phyloP scores from a whole-genome alignment of 2,888 invertebrate genomes.

The Drosophila conformis region DNA sequence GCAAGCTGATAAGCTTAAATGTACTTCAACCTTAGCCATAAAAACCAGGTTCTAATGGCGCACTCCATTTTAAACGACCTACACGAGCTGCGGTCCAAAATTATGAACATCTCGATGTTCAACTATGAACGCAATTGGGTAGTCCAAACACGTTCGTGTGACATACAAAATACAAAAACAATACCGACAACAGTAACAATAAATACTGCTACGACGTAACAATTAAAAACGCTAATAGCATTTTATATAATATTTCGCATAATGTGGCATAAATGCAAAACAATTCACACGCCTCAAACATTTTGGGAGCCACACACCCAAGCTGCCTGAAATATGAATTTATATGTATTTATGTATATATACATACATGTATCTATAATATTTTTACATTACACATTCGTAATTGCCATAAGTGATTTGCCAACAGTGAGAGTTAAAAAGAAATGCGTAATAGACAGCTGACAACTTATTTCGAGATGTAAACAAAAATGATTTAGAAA shows the following conservation, averaged over 20 bases:
- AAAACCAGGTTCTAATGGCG: constrained; percentile 19
- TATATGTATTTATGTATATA: constrained; percentile 1
- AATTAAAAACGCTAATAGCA: constrained; percentile 75
- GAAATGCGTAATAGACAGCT: constrained; percentile 55
- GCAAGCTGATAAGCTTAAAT: background rate
- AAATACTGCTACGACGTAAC: constrained; percentile 59
- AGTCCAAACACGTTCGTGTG: constrained; percentile 53
- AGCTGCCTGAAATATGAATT: constrained; percentile 9
- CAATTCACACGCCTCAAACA: constrained; percentile 64
- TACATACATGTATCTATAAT: background rate
- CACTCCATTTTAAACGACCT: constrained; percentile 8
- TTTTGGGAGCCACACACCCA: constrained; percentile 56
- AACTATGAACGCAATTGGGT: constrained; percentile 31
- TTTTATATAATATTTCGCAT: constrained; percentile 65
- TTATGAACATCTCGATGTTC: constrained; percentile 9
- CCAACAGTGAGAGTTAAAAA: constrained; percentile 42
- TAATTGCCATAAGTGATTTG: constrained; percentile 41
- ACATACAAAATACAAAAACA: constrained; percentile 45
- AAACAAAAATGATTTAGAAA: constrained; percentile 26
- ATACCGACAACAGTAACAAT: constrained; percentile 16
- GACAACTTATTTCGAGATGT: constrained; percentile 27
- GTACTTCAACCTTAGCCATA: background rate
- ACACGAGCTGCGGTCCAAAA: constrained; percentile 14
- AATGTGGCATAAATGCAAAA: constrained; percentile 39
- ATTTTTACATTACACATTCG: constrained; percentile 6